A percentile compares a stretch with the other conserved stretches of the same genome.
Evolutionary conservation across 2,113 vertebrate species (phyloP).

Genomic region (Pangasianodon hypophthalmus): DNA sequence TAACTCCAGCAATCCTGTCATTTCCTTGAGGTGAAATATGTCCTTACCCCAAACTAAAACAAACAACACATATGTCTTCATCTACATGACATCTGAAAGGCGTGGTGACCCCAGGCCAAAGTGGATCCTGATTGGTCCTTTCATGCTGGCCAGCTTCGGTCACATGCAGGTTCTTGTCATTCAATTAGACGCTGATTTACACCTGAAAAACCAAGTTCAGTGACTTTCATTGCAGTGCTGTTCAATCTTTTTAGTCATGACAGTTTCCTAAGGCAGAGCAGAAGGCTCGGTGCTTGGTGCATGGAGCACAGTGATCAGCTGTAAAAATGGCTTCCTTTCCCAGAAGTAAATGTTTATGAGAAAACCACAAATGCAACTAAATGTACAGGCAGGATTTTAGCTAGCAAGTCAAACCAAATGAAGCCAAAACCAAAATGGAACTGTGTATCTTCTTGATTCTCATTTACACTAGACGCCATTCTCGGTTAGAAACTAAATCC

Average conservation of each 20-base stretch:
- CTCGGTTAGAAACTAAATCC: conserved; percentile 57
- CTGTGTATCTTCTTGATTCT: not conserved
- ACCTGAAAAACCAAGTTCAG: conserved; percentile 54
- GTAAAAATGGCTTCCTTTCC: conserved; percentile 10
- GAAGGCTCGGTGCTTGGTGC: not conserved
- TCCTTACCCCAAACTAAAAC: conserved; percentile 72
- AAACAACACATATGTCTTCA: conserved; percentile 77
- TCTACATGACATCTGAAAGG: conserved; percentile 64
- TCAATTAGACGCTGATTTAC: conserved; percentile 62
- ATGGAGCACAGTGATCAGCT: not conserved
- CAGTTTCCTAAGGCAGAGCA: not conserved
- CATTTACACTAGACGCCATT: conserved; percentile 20
- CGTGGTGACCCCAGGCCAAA: conserved; percentile 4
- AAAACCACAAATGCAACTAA: not conserved
- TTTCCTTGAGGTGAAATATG: conserved; percentile 71
- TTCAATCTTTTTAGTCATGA: conserved; percentile 41
- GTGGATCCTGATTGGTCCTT: conserved; percentile 44
- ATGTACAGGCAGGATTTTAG: not conserved
- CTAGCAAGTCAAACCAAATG: not conserved
- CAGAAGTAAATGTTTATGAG: not conserved
- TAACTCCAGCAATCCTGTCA: conserved; percentile 65
- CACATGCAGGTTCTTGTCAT: conserved; percentile 53
- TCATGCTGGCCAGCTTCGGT: not conserved
- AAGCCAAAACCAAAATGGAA: conserved; percentile 20
- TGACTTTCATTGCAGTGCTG: conserved; percentile 55